These are phyloP conservation scores for Falcunculus frontatus DNA, from an alignment of 2,113 vertebrate species.

Conservation along the genomic window DNA sequence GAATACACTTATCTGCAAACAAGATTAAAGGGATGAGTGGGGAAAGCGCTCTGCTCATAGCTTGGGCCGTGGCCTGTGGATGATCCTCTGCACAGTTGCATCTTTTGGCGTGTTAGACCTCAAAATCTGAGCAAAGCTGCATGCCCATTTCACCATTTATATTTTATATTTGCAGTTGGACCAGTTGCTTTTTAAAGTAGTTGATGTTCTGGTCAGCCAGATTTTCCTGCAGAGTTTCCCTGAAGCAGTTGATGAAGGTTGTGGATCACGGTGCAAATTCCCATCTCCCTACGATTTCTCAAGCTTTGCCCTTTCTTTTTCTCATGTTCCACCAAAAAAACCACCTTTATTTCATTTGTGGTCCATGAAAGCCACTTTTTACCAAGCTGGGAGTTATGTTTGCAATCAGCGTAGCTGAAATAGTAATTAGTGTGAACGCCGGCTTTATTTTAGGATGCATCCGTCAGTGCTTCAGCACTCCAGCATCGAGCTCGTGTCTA, in stretches of 20 bases:
- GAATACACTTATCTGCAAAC: neutral
- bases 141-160: fast-evolving
- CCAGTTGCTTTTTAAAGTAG: neutral
- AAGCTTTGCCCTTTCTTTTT: neutral
- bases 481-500: neutral
- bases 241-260: neutral
- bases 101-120: neutral
- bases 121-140: neutral
- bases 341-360: neutral
- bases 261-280: fast-evolving
- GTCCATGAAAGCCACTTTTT: neutral
- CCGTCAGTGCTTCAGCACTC: constrained; percentile 47
- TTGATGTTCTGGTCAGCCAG: neutral
- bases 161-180: neutral
- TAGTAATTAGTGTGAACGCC: constrained; percentile 15
- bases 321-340: neutral
- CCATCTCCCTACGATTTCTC: neutral
- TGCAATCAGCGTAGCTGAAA: constrained; percentile 7
- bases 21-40: neutral
- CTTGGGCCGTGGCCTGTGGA: neutral
- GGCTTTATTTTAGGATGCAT: constrained; percentile 57
- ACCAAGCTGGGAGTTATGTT: neutral
- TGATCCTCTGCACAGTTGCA: neutral
- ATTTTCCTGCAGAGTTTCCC: neutral
- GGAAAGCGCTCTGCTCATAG: neutral